Percentiles rank a stretch among this genome's conserved stretches.
Evolutionary conservation across 2,888 invertebrate species (phyloP).

Genomic region (Scelioninae gen. 2): DNA sequence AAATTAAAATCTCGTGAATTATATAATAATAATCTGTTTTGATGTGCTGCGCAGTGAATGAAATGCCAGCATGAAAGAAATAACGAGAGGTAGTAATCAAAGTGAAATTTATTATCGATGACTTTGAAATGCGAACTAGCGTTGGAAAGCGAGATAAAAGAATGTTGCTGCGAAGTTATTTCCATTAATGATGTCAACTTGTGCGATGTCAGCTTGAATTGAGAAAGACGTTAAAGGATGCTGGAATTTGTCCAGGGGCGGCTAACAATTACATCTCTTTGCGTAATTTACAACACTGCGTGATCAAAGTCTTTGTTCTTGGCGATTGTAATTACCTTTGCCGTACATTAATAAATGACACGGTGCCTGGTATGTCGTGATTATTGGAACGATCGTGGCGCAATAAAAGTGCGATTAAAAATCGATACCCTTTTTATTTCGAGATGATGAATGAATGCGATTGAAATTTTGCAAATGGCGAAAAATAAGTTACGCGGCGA

Average conservation of each 20-base stretch:
- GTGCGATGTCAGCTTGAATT: constrained; percentile 24
- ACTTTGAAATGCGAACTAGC: constrained; percentile 40
- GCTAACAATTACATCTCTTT: constrained; percentile 50
- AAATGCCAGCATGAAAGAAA: constrained; percentile 13
- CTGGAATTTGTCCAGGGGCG: constrained; percentile 38
- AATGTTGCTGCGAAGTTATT: constrained; percentile 48
- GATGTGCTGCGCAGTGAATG: constrained; percentile 12
- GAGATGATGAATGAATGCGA: too few relatives aligned
- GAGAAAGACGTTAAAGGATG: constrained; percentile 31
- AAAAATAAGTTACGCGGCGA: too few relatives aligned
- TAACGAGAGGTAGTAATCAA: constrained; percentile 31
- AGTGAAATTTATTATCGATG: constrained; percentile 48
- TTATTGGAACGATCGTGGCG: constrained; percentile 28
- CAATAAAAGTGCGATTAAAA: constrained; percentile 31
- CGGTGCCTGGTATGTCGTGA: constrained; percentile 17
- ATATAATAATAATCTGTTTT: constrained; percentile 21
- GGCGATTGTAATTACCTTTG: constrained; percentile 24
- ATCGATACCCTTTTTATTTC: constrained; percentile 11
- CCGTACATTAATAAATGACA: constrained; percentile 20
- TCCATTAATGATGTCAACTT: constrained; percentile 51
- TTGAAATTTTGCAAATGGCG: too few relatives aligned
- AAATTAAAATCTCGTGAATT: too few relatives aligned
- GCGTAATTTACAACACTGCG: constrained; percentile 43
- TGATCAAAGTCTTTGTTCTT: constrained; percentile 44
- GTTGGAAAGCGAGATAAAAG: constrained; percentile 35